Evolutionary conservation across 2,888 invertebrate species (phyloP), one percentile per base, ranked within the genome.

Genomic region (Himalopsyche tibetana): DNA sequence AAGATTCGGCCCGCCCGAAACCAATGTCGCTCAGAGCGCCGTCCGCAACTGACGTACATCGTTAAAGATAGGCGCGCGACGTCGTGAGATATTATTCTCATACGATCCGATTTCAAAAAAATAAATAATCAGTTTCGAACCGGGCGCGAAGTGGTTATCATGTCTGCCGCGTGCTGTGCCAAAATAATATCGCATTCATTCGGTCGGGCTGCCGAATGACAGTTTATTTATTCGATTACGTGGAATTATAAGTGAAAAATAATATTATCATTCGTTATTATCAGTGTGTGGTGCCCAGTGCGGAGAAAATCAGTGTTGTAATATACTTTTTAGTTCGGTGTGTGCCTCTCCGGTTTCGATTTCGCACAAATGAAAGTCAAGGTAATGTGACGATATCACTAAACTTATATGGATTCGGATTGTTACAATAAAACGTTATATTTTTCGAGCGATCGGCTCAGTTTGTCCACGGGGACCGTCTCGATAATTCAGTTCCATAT

Each of bases 311-410:
- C 74, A 38, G 74, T 74, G 74, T 74, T 36, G 74, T 38, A 74
- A 74, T 74, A 74, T 74, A 15, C 15, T 51, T 74, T 74, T 74
- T 38, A 74, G 74, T 74, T 74, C 36, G 38, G 74, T 74, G 74
- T 74, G 74, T 28, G 69, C 38, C 74, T 74, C 74, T 74, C 38
- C 12, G 74, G 74, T 85, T 86, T 83, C 19, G 79, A 82, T 86
- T 86, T 84, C 74, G 83, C 80, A 82, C 56, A 84, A 82, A 86
- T 88, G 88, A 88, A 88, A 88, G 85, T 88, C 86, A 88, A 88
- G 88, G 88, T 88, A 88, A 87, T 84, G 74, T 55, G 83, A 79
- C 74, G 74, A 74, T 74, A 74, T 74, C 74, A 15, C 38, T 36
- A 74, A 51, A 51, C 51, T 51, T 51, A 36, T 74, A 74, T 74